phyloP scores from a whole-genome alignment of 2,797 vertebrate species.

The Distichodus sexfasciatus region DNA sequence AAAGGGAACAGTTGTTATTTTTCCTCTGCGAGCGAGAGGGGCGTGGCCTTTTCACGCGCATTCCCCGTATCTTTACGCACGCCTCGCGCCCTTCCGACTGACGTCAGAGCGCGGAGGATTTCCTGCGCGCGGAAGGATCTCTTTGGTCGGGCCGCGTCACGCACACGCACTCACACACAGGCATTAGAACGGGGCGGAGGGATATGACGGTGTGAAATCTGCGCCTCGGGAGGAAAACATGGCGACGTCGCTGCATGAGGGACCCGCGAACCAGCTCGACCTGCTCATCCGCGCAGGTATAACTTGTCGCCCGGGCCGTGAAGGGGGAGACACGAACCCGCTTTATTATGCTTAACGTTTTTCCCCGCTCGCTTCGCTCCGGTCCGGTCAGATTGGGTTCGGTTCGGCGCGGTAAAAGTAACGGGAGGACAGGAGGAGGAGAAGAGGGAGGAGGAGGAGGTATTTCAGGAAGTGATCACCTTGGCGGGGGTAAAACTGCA shows the following conservation, averaged over 20 bases:
- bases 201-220: conserved; percentile 68
- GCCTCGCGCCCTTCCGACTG: too few relatives aligned
- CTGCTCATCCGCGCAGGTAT: conserved; percentile 96
- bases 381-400: background rate
- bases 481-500: background rate
- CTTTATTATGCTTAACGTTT: background rate
- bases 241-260: conserved; percentile 96
- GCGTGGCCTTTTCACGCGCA: too few relatives aligned
- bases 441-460: conserved; percentile 2
- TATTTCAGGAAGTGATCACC: background rate
- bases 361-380: too few relatives aligned
- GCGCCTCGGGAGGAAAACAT: conserved; percentile 87
- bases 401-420: conserved; percentile 37
- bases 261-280: conserved; percentile 95
- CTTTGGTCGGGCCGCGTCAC: too few relatives aligned
- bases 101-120: too few relatives aligned
- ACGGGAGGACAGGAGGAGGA: background rate
- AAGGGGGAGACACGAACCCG: background rate
- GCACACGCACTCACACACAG: too few relatives aligned
- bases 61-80: too few relatives aligned
- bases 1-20: too few relatives aligned
- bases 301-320: too few relatives aligned
- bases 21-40: too few relatives aligned
- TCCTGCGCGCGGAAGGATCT: too few relatives aligned
- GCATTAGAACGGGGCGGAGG: too few relatives aligned